phyloP scores from a whole-genome alignment of 2,797 vertebrate species.

The Capromys pilorides region DNA sequence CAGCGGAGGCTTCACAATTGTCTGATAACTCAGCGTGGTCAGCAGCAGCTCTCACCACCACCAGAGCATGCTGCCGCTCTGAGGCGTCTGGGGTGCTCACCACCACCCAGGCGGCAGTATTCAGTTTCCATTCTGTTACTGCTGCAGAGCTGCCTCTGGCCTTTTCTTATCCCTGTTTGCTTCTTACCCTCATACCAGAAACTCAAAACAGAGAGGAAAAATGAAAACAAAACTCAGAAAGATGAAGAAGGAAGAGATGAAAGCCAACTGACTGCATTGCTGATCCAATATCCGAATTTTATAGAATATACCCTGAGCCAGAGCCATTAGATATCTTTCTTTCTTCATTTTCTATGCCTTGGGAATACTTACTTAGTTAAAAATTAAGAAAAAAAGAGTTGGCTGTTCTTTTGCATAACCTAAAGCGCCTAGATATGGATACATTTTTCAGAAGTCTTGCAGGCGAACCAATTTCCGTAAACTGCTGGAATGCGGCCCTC shows the following conservation, averaged over 20 bases:
- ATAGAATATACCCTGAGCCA: neutral
- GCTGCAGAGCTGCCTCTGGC: neutral
- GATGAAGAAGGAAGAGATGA: neutral
- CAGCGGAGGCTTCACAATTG: neutral
- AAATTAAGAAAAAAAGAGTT: no score
- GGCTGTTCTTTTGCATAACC: no score
- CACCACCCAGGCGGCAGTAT: rapidly evolving
- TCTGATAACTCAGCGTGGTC: neutral
- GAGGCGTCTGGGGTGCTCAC: neutral
- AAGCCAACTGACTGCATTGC: neutral
- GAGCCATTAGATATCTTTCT: neutral
- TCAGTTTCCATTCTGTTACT: neutral
- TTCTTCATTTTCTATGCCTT: neutral
- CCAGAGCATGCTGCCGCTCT: rapidly evolving
- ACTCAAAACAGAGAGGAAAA: neutral
- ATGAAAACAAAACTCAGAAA: neutral
- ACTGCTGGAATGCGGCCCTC: rapidly evolving
- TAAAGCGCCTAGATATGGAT: neutral
- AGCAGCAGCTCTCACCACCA: rapidly evolving
- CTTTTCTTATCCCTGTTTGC: neutral
- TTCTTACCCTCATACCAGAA: neutral
- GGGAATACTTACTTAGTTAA: neutral
- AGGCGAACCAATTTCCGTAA: neutral
- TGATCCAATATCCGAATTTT: neutral
- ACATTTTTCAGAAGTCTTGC: neutral